Conservation (phyloP, 2,888 invertebrate genomes). For the Dexiosoma caninum region DNA sequence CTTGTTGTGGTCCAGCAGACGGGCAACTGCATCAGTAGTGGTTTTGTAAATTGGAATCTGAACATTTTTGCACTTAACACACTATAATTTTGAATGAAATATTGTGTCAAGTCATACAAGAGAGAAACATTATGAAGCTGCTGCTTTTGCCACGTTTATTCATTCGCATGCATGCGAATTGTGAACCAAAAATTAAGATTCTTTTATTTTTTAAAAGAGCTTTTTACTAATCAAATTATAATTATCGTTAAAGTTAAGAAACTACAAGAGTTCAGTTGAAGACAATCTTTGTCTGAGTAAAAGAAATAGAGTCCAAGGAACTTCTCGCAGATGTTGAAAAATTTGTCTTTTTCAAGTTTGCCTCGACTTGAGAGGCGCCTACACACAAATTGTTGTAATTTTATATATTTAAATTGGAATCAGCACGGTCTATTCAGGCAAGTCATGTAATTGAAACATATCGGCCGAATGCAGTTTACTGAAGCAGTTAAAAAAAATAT, state of each 20-base stretch:
- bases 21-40: constrained; percentile 20
- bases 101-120: constrained; percentile 66
- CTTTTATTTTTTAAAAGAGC: constrained; percentile 53
- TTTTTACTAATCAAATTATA: constrained; percentile 65
- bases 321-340: not conserved
- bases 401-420: too few relatives aligned
- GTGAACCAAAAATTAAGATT: not conserved
- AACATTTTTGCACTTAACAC: constrained; percentile 53
- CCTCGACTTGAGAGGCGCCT: too few relatives aligned
- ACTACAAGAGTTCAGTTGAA: not conserved
- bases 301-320: not conserved
- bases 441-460: too few relatives aligned
- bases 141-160: constrained; percentile 21
- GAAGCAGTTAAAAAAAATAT: too few relatives aligned
- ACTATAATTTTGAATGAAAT: constrained; percentile 68
- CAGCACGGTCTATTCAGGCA: too few relatives aligned
- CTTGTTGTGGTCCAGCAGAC: constrained; percentile 1
- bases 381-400: too few relatives aligned
- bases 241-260: constrained; percentile 61
- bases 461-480: too few relatives aligned
- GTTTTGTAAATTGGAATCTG: constrained; percentile 29
- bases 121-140: constrained; percentile 49
- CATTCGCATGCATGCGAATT: constrained; percentile 11
- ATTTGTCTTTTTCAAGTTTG: not conserved
- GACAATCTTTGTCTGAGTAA: not conserved